These are phyloP conservation scores for Stichodactyla mertensii DNA, from an alignment of 64 coral and sea anemone genomes.

Conservation along the genomic window DNA sequence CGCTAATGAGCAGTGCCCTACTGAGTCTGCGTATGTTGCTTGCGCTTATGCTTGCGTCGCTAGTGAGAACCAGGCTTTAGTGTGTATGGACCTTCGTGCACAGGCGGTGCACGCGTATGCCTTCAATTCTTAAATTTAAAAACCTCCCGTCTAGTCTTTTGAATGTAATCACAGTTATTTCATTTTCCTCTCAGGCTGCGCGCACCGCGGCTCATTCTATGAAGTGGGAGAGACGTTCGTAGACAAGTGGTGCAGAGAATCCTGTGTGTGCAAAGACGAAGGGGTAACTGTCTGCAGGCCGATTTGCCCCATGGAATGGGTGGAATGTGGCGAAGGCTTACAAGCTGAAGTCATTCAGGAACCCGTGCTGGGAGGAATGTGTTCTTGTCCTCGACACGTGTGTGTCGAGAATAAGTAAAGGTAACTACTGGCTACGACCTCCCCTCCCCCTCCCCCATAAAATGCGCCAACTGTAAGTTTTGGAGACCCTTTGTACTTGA, in stretches of 20 bases:
- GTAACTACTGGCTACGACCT: not conserved
- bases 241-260: slow-evolving; percentile 15
- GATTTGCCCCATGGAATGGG: slow-evolving; percentile 10
- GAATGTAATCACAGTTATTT: not conserved
- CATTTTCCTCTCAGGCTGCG: not conserved
- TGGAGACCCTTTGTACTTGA: too few species aligned
- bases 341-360: not conserved
- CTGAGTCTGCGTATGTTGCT: too few species aligned
- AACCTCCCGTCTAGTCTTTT: not conserved
- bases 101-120: too few species aligned
- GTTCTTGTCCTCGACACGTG: slow-evolving; percentile 15
- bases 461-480: too few species aligned
- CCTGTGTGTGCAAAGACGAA: not conserved
- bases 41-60: too few species aligned
- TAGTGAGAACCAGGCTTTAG: too few species aligned
- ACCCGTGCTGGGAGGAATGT: slow-evolving; percentile 5
- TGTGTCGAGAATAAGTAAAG: slow-evolving; percentile 6
- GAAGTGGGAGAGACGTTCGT: slow-evolving; percentile 14
- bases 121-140: too few species aligned
- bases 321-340: not conserved
- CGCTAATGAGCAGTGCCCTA: too few species aligned
- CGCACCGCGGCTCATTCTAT: not conserved
- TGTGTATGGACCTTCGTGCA: too few species aligned
- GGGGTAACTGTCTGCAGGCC: not conserved
- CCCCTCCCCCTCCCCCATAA: too few species aligned